Conservation (phyloP, 1,140 invertebrate genomes). For the Diplogasteroides magnus region DNA sequence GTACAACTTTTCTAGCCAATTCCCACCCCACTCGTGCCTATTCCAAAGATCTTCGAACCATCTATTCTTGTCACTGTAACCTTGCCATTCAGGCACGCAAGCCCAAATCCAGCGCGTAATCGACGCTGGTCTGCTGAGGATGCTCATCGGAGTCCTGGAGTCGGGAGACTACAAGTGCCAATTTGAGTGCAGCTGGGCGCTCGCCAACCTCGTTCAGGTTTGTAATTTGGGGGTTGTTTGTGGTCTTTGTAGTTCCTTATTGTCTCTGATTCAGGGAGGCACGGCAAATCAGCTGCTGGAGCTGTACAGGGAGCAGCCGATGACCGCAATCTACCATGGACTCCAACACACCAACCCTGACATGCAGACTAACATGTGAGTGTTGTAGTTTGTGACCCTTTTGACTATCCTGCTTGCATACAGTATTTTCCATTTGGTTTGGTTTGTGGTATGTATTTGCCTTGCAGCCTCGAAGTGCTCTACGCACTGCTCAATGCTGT, state of each 20-base stretch:
- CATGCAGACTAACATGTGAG: conserved; percentile 18
- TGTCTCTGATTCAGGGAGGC: neutral
- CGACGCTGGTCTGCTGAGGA: conserved; percentile 24
- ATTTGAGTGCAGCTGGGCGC: conserved; percentile 30
- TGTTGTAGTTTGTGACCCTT: too few relatives aligned
- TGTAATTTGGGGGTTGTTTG: conserved; percentile 7
- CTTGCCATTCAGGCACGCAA: conserved; percentile 20
- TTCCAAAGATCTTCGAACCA: too few relatives aligned
- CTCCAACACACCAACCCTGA: conserved; percentile 15
- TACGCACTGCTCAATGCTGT: conserved; percentile 18
- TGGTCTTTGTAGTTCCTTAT: neutral
- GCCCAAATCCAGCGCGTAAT: conserved; percentile 32
- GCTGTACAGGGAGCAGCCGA: neutral
- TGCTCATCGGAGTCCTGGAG: conserved; percentile 21
- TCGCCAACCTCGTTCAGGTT: conserved; percentile 32
- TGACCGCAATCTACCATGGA: conserved; percentile 12
- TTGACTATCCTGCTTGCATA: too few relatives aligned
- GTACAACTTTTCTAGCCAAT: too few relatives aligned
- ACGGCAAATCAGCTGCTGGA: neutral
- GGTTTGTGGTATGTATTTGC: too few relatives aligned
- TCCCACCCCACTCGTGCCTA: too few relatives aligned
- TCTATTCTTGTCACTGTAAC: too few relatives aligned
- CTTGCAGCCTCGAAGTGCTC: conserved; percentile 8
- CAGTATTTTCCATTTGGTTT: too few relatives aligned
- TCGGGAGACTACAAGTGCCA: conserved; percentile 38